phyloP scores from a whole-genome alignment of 1,140 invertebrate genomes.

The Cotesia typhae region DNA sequence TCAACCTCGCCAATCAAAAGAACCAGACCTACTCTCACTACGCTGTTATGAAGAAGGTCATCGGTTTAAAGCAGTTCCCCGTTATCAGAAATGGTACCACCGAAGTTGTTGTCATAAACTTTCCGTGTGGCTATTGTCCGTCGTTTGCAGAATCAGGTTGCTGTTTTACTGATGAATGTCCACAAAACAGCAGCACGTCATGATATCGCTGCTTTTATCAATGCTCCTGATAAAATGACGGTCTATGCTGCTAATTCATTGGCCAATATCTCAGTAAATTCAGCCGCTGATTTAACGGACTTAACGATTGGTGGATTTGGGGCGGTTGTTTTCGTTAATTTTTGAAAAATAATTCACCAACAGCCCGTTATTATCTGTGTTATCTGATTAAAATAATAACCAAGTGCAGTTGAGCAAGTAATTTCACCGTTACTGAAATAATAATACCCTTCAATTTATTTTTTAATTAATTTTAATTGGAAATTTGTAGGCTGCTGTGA shows the following conservation, averaged over 20 bases:
- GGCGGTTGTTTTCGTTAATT: conserved; percentile 43
- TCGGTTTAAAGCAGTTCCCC: conserved; percentile 69
- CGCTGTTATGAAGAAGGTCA: conserved; percentile 58
- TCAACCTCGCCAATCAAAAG: conserved; percentile 66
- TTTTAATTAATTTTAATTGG: too few species aligned
- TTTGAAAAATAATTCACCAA: not conserved
- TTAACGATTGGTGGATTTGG: conserved; percentile 41
- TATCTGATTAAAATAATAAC: too few species aligned
- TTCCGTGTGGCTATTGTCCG: conserved; percentile 53
- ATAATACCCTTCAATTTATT: too few species aligned
- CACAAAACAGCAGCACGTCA: conserved; percentile 35
- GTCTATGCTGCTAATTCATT: conserved; percentile 23
- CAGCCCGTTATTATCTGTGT: too few species aligned
- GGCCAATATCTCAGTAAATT: conserved; percentile 27
- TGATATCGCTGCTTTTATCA: conserved; percentile 45
- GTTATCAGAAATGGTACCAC: conserved; percentile 74
- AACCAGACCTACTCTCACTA: conserved; percentile 60
- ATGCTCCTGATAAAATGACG: conserved; percentile 38
- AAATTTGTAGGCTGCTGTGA: too few species aligned
- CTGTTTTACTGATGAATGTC: conserved; percentile 43
- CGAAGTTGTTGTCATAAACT: conserved; percentile 47
- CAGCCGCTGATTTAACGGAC: conserved; percentile 28
- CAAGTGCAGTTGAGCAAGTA: too few species aligned
- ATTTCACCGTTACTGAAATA: too few species aligned
- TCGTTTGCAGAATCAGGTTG: not conserved